Conservation (phyloP, 23 tunicate species). For the Oikopleura dioica region DNA sequence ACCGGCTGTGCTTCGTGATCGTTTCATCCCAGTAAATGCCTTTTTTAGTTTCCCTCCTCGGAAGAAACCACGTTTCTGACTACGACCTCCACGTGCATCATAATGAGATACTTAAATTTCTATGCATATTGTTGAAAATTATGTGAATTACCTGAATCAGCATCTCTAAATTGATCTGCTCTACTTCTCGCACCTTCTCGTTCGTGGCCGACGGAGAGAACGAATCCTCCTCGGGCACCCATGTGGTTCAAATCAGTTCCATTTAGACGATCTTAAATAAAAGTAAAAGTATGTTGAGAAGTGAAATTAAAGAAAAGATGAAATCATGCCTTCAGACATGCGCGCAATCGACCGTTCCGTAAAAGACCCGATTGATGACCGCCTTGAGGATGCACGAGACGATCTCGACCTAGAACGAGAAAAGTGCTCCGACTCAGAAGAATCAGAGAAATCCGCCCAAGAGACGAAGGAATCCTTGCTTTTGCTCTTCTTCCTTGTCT, state of each 20-base stretch:
- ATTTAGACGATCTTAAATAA: conserved; percentile 3
- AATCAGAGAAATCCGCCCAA: too few relatives aligned
- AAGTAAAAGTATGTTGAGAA: too few relatives aligned
- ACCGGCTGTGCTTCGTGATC: neutral
- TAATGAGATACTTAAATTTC: neutral
- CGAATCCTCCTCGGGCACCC: conserved; percentile 11
- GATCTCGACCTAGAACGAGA: too few relatives aligned
- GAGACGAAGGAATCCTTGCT: too few relatives aligned
- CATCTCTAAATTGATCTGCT: conserved; percentile 10
- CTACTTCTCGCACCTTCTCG: conserved; percentile 10
- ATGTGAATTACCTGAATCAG: neutral
- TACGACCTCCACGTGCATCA: neutral
- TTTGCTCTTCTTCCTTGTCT: too few relatives aligned
- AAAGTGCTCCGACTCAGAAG: too few relatives aligned
- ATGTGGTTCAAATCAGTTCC: neutral
- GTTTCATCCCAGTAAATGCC: neutral
- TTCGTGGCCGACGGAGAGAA: neutral
- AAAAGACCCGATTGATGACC: too few relatives aligned
- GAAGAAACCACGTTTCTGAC: neutral
- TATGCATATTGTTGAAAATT: neutral
- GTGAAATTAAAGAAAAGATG: too few relatives aligned
- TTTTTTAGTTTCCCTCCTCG: neutral
- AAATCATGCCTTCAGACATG: too few relatives aligned
- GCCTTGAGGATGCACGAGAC: too few relatives aligned
- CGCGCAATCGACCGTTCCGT: too few relatives aligned